Base-by-base conservation (phyloP, 1,140 invertebrate species). In the Apis mellifera region DNA sequence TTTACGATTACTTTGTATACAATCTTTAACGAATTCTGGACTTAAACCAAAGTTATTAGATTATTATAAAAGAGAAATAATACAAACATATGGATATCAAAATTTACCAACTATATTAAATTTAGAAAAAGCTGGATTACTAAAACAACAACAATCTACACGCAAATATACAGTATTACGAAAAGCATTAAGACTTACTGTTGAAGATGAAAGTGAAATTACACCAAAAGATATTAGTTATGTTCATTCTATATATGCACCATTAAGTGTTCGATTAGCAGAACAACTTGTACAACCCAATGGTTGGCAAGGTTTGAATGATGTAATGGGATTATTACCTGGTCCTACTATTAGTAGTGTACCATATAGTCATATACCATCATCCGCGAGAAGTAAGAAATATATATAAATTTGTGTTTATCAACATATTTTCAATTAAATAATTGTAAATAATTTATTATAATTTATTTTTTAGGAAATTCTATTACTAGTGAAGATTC, bases 201-300 rank as follows among this genome's bases (percentile, higher is more conserved):
- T 98, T 60, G 97, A 98, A 87, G 97, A 99, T 90, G 96, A 97
- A 9, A 97, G 96, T 78, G 97, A 99, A 94, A 95, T 97, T 54
- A 95, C 96, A 84, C 97, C 97, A 0, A 97, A 96, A 85, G 98
- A 99, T 90, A 98, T 99, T 71, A 97, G 98, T 83, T 99, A 99
- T 92, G 97, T 99, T 52, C 97, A 98, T 93, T 98, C 96, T 86
- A 98, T 97, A 91, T 99, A 99, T 94, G 98, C 98, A 0, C 99
- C 99, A 1, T 89, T 99, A n/a, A 98, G 97, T 89, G 96, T 98
- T 2, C 95, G 98, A 74, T 95, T 99, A 48, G 96, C 97, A 7
- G 98, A 99, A 92, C 96, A 97, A 89, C 94, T 98, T n/a, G 95
- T 97, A 0, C 96, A 96, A 88, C 97, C 97, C 76, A 96, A 96